A percentile compares a stretch with the other conserved stretches of the same genome.
Conservation (phyloP, 2,113 vertebrate genomes). For the Pteruthius melanotis region DNA sequence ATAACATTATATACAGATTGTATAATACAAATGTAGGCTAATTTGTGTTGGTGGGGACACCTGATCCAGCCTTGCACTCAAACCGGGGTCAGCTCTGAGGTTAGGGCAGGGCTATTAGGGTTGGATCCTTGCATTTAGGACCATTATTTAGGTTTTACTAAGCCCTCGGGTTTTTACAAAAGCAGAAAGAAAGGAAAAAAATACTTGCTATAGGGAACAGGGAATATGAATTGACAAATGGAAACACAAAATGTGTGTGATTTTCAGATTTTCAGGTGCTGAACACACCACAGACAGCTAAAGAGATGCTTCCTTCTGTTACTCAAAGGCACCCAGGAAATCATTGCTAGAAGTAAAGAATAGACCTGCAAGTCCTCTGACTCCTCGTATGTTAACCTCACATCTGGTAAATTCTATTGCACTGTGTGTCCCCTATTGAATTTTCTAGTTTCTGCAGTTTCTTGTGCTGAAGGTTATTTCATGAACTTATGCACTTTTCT, state of each 20-base stretch:
- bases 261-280: background rate
- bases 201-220: background rate
- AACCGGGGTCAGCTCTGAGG: background rate
- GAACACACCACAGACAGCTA: background rate
- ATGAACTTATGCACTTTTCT: slow-evolving; percentile 1
- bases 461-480: background rate
- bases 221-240: background rate
- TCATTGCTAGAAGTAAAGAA: background rate
- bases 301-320: background rate
- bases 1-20: background rate
- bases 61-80: background rate
- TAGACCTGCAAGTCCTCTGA: background rate
- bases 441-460: background rate
- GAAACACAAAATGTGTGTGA: background rate
- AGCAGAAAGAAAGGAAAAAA: background rate
- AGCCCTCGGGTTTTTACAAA: background rate
- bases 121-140: background rate
- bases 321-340: background rate
- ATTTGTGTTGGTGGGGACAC: background rate
- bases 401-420: background rate
- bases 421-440: background rate
- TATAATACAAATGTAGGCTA: background rate
- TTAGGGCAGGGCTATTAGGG: background rate
- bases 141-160: background rate
- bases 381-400: background rate